phyloP scores from a whole-genome alignment of 1,140 invertebrate species.

The Scaptomyza pallida region DNA sequence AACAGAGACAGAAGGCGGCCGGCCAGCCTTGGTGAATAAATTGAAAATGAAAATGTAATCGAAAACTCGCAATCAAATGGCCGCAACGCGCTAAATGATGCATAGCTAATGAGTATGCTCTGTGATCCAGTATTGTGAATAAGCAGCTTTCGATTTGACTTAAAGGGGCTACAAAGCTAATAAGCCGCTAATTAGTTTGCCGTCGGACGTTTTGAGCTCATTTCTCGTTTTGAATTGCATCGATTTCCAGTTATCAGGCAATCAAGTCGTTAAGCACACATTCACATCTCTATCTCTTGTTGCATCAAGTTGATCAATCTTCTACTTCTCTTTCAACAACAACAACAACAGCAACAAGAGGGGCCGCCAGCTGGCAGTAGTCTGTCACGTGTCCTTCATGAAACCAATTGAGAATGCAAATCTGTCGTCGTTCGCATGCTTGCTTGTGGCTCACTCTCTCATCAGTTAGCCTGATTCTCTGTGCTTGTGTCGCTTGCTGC shows the following conservation, averaged over 20 bases:
- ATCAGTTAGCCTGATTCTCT: constrained; percentile 4
- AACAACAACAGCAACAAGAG: not conserved
- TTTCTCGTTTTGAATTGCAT: constrained; percentile 60
- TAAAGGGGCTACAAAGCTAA: constrained; percentile 30
- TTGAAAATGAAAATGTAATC: constrained; percentile 68
- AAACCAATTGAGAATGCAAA: constrained; percentile 79
- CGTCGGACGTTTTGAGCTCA: constrained; percentile 16
- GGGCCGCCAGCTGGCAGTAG: constrained; percentile 1
- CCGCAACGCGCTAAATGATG: constrained; percentile 55
- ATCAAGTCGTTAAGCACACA: constrained; percentile 39
- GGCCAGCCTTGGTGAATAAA: constrained; percentile 65
- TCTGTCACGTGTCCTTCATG: constrained; percentile 51
- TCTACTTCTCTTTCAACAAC: not conserved
- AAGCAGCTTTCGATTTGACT: constrained; percentile 16
- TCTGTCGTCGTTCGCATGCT: constrained; percentile 32
- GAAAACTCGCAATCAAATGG: constrained; percentile 49
- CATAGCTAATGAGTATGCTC: constrained; percentile 54
- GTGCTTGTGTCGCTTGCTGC: constrained; percentile 14
- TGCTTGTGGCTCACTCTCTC: constrained; percentile 30
- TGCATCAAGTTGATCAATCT: constrained; percentile 27
- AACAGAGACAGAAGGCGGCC: constrained; percentile 34
- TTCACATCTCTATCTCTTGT: not conserved
- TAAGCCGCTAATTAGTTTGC: constrained; percentile 75
- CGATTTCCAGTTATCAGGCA: constrained; percentile 29
- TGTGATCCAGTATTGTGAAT: constrained; percentile 13